Conservation (phyloP, 2,888 invertebrate species). For the Entomobrya proxima region DNA sequence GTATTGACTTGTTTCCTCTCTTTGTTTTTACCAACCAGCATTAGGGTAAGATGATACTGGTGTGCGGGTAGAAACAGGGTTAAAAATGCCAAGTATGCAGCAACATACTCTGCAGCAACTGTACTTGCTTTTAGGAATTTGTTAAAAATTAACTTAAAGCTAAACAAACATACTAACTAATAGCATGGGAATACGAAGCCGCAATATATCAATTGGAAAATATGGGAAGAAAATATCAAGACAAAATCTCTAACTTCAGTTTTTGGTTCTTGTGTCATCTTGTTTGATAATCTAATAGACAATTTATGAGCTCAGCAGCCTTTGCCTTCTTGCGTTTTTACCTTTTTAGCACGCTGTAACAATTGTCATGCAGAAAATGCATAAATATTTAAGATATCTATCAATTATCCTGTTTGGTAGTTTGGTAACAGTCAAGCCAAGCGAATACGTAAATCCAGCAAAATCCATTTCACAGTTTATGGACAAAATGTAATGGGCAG, state of each 20-base stretch:
- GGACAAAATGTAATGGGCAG: slow-evolving; percentile 23
- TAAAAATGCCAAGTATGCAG: slow-evolving; percentile 14
- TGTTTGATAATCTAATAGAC: not conserved
- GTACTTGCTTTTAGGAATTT: no score
- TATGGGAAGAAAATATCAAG: no score
- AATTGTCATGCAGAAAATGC: not conserved
- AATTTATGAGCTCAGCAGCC: not conserved
- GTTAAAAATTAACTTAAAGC: no score
- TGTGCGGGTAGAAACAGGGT: slow-evolving; percentile 18
- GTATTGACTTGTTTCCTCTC: slow-evolving; percentile 44
- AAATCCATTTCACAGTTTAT: not conserved
- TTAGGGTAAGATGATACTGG: slow-evolving; percentile 56
- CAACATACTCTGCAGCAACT: not conserved
- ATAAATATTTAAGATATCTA: not conserved
- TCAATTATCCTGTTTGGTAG: not conserved
- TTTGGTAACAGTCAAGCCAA: not conserved
- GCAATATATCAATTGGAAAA: no score
- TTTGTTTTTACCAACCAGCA: not conserved
- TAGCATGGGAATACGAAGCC: no score
- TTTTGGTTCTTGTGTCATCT: not conserved
- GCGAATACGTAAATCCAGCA: not conserved
- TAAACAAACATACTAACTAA: not conserved
- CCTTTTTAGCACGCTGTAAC: not conserved
- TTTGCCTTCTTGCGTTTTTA: no score
- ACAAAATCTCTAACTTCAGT: no score